Percentiles rank a stretch among this genome's conserved stretches.
These are phyloP conservation scores for Rhogogaster chlorosoma DNA, from an alignment of 2,888 invertebrate genomes.

Conservation along the genomic window DNA sequence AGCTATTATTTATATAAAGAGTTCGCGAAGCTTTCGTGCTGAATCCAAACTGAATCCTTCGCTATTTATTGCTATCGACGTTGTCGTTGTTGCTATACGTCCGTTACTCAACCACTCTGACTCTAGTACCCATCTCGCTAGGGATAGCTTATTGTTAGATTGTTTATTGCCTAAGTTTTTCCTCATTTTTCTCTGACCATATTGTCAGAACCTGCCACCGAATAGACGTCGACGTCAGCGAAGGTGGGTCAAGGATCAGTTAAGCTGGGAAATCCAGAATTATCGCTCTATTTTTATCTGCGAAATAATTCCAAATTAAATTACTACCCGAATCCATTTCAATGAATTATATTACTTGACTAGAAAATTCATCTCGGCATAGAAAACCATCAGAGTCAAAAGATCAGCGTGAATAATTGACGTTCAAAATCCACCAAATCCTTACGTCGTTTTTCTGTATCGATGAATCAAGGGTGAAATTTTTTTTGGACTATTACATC, in stretches of 20 bases:
- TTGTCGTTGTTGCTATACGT: slow-evolving; percentile 54
- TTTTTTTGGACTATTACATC: background rate
- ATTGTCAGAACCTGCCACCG: slow-evolving; percentile 19
- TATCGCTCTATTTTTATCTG: background rate
- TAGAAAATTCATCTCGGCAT: background rate
- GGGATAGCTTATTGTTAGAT: slow-evolving; percentile 60
- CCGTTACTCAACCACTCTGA: slow-evolving; percentile 46
- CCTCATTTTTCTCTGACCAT: slow-evolving; percentile 37
- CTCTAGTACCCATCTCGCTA: slow-evolving; percentile 49
- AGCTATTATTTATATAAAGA: slow-evolving; percentile 61
- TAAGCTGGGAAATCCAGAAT: background rate
- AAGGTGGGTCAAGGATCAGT: background rate
- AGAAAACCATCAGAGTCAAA: background rate
- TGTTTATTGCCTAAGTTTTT: slow-evolving; percentile 68
- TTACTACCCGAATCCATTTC: background rate
- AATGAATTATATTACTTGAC: background rate
- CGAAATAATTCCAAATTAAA: background rate
- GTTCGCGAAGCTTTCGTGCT: slow-evolving; percentile 56
- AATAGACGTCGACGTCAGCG: background rate
- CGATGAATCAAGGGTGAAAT: background rate
- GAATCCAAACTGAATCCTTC: slow-evolving; percentile 61
- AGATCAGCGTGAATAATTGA: background rate
- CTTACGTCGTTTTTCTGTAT: background rate
- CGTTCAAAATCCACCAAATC: background rate
- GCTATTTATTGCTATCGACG: slow-evolving; percentile 63